phyloP scores from a whole-genome alignment of 2,888 invertebrate species.

The Phyllotreta cruciferae region DNA sequence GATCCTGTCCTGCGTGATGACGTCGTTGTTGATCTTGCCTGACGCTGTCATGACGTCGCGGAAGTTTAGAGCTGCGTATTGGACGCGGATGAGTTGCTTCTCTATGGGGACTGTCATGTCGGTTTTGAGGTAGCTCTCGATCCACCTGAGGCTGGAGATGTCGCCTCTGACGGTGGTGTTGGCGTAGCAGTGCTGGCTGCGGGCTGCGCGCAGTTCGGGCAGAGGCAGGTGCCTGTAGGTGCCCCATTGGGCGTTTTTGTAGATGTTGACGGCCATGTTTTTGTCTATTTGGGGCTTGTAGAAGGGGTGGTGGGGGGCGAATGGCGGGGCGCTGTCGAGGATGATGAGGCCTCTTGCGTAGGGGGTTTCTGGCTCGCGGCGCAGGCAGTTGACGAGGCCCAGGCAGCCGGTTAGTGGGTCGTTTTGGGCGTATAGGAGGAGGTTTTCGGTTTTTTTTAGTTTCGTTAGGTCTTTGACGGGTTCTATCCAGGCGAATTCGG shows the following conservation, averaged over 20 bases:
- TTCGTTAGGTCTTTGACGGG: conserved; percentile 55
- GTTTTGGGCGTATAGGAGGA: conserved; percentile 70
- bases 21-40: conserved; percentile 85
- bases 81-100: conserved; percentile 47
- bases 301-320: conserved; percentile 64
- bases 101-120: conserved; percentile 40
- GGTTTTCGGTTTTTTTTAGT: conserved; percentile 59
- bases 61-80: conserved; percentile 88
- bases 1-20: conserved; percentile 72
- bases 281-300: conserved; percentile 72
- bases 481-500: conserved; percentile 61
- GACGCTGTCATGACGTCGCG: conserved; percentile 94
- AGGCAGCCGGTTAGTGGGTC: conserved; percentile 78
- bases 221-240: conserved; percentile 84
- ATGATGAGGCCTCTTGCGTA: conserved; percentile 63
- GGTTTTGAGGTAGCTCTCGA: conserved; percentile 69
- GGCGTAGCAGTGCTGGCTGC: conserved; percentile 74
- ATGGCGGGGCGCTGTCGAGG: conserved; percentile 67
- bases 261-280: conserved; percentile 83
- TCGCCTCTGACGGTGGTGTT: conserved; percentile 84
- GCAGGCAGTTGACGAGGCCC: conserved; percentile 77
- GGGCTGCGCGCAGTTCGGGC: conserved; percentile 60
- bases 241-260: conserved; percentile 65
- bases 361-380: conserved; percentile 65
- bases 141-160: conserved; percentile 83